A percentile compares a stretch with the other conserved stretches of the same genome.
Evolutionary conservation across 1,140 invertebrate species (phyloP).

Genomic region (Meloidogyne floridensis): DNA sequence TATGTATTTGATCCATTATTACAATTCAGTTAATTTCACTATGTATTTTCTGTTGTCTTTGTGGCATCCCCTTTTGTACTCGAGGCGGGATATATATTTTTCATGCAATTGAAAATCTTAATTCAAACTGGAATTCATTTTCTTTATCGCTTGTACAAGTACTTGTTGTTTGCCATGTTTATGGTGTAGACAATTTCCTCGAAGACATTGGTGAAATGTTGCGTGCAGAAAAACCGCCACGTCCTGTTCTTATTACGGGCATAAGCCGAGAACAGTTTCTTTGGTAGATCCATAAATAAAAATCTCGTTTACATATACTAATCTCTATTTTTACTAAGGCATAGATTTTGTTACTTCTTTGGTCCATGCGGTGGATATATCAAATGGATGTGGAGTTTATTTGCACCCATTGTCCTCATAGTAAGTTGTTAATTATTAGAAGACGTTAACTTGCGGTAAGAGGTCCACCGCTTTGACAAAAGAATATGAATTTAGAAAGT

Average conservation of each 20-base stretch:
- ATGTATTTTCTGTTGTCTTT: conserved; percentile 55
- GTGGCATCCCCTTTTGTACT: conserved; percentile 57
- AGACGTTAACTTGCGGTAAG: not conserved
- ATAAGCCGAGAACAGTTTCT: conserved; percentile 16
- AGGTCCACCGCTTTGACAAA: conserved; percentile 6
- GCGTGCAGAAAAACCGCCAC: conserved; percentile 20
- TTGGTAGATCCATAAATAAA: not conserved
- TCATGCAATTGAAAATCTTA: conserved; percentile 62
- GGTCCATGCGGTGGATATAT: conserved; percentile 59
- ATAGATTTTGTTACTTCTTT: conserved; percentile 43
- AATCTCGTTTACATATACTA: not conserved
- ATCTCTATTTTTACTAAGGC: conserved; percentile 5
- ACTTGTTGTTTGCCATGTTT: conserved; percentile 58
- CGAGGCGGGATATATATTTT: conserved; percentile 64
- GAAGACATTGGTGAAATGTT: conserved; percentile 61
- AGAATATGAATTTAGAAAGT: not conserved
- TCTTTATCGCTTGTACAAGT: conserved; percentile 53
- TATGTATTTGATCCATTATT: not conserved
- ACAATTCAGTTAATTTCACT: conserved; percentile 32
- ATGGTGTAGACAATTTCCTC: conserved; percentile 61
- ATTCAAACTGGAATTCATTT: conserved; percentile 65
- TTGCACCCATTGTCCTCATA: conserved; percentile 51
- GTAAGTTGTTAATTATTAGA: conserved; percentile 31
- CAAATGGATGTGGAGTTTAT: conserved; percentile 59
- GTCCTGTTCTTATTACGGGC: not conserved